Conservation (phyloP, 2,888 invertebrate genomes). For the Rotaria macrura region DNA sequence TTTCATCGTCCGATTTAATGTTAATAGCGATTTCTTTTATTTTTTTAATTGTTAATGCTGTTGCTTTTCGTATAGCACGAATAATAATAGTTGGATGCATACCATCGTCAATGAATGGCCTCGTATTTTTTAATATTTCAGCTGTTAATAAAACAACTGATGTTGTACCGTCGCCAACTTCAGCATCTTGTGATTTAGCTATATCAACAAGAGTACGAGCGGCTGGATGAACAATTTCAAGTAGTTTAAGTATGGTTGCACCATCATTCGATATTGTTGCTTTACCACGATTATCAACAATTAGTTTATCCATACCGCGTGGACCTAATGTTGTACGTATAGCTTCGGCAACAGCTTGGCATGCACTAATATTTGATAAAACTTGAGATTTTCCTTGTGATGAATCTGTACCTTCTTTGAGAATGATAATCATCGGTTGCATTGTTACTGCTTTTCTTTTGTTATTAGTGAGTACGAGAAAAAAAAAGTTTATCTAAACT, state of each 20-base stretch:
- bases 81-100: slow-evolving; percentile 86
- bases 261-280: slow-evolving; percentile 98
- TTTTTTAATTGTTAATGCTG: slow-evolving; percentile 64
- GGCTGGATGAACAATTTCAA: slow-evolving; percentile 94
- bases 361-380: slow-evolving; percentile 91
- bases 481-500: too few species aligned
- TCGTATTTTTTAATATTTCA: slow-evolving; percentile 83
- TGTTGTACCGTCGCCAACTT: slow-evolving; percentile 98
- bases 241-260: slow-evolving; percentile 91
- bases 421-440: slow-evolving; percentile 92
- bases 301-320: slow-evolving; percentile 95
- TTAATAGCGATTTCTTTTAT: slow-evolving; percentile 69
- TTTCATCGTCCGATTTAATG: slow-evolving; percentile 40
- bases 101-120: slow-evolving; percentile 89
- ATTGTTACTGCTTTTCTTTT: background rate
- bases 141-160: slow-evolving; percentile 88
- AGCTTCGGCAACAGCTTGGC: slow-evolving; percentile 81
- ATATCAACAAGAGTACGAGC: slow-evolving; percentile 95
- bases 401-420: slow-evolving; percentile 89
- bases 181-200: slow-evolving; percentile 95
- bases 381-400: slow-evolving; percentile 88
- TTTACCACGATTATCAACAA: slow-evolving; percentile 76
- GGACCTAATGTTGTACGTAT: slow-evolving; percentile 94
- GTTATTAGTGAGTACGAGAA: too few species aligned
- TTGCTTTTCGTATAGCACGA: slow-evolving; percentile 71